These are phyloP conservation scores for Chelidonichthys spinosus DNA, from an alignment of 2,797 vertebrate species.

Conservation along the genomic window DNA sequence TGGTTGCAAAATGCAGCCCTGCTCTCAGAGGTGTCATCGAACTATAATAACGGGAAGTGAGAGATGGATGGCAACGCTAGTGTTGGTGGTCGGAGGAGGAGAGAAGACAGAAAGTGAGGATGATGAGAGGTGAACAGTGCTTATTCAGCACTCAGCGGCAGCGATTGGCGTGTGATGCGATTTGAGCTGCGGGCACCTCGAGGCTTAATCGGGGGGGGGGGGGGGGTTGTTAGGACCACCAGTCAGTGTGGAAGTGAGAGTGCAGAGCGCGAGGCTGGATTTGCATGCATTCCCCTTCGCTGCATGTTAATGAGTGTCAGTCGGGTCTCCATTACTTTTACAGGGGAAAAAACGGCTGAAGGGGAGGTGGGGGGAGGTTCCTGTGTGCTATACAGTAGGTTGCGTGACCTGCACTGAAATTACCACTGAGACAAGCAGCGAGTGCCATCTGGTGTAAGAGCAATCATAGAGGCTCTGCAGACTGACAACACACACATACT, in stretches of 20 bases:
- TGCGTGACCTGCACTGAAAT: conserved; percentile 63
- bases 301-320: not conserved
- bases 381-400: conserved; percentile 12
- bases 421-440: conserved; percentile 60
- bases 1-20: conserved; percentile 18
- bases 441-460: conserved; percentile 72
- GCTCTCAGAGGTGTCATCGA: conserved; percentile 16
- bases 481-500: conserved; percentile 26
- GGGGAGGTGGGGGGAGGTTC: conserved; percentile 6
- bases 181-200: conserved; percentile 23
- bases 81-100: conserved; percentile 32
- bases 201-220: conserved; percentile 23
- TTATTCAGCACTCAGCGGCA: conserved; percentile 65
- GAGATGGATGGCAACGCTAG: not conserved
- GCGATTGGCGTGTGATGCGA: conserved; percentile 52
- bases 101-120: conserved; percentile 9
- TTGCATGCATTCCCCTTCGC: not conserved
- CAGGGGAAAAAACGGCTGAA: not conserved
- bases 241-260: not conserved
- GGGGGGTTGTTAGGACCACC: conserved; percentile 9
- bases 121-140: conserved; percentile 26
- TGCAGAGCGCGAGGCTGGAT: conserved; percentile 6
- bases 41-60: conserved; percentile 1
- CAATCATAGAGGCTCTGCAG: conserved; percentile 53
- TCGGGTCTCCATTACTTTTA: not conserved